Conservation (phyloP, 2,888 invertebrate species). For the Thymelicus sylvestris region DNA sequence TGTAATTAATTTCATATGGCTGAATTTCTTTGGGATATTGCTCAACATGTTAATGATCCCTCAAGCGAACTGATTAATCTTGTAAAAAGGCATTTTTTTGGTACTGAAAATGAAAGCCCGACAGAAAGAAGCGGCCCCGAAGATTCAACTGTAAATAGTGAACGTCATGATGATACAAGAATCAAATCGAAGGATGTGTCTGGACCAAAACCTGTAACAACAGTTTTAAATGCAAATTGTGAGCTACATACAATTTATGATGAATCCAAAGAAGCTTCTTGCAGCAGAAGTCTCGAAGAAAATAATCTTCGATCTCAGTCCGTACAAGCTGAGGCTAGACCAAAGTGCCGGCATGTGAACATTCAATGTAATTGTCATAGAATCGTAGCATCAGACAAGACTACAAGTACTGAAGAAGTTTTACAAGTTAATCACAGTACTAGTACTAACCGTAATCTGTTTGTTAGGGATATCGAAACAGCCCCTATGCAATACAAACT, state of each 20-base stretch:
- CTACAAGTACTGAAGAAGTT: slow-evolving; percentile 52
- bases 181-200: slow-evolving; percentile 4
- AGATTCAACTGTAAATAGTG: slow-evolving; percentile 23
- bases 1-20: slow-evolving; percentile 23
- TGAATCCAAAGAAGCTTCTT: slow-evolving; percentile 3
- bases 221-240: neutral
- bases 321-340: slow-evolving; percentile 53
- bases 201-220: neutral
- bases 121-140: slow-evolving; percentile 37
- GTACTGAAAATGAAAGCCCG: slow-evolving; percentile 46
- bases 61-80: slow-evolving; percentile 58
- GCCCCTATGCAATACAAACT: slow-evolving; percentile 49
- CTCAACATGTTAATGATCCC: slow-evolving; percentile 65
- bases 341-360: slow-evolving; percentile 47
- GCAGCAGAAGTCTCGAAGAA: slow-evolving; percentile 28
- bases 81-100: slow-evolving; percentile 41
- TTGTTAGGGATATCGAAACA: slow-evolving; percentile 52
- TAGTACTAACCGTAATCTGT: slow-evolving; percentile 40
- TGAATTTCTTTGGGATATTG: slow-evolving; percentile 57
- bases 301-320: slow-evolving; percentile 45
- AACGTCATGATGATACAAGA: slow-evolving; percentile 27
- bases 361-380: slow-evolving; percentile 51
- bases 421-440: slow-evolving; percentile 49
- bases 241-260: neutral
- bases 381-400: slow-evolving; percentile 47